Evolutionary conservation across 2,797 vertebrate genomes (phyloP).

Genomic region (Tapirus indicus): DNA sequence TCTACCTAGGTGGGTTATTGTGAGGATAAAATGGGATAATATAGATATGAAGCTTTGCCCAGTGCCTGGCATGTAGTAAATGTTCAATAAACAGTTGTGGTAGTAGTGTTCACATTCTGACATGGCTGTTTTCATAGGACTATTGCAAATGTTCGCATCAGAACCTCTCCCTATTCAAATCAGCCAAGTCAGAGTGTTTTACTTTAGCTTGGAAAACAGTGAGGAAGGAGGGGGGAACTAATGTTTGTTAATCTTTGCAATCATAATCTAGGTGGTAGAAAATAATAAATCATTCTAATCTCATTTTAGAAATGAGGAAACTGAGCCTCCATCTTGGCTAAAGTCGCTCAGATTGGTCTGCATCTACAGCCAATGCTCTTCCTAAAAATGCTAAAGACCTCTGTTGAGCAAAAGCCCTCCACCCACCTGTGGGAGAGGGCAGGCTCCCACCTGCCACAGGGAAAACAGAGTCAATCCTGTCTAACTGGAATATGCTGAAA

Average conservation of each 20-base stretch:
- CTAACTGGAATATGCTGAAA: background rate
- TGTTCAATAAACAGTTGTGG: background rate
- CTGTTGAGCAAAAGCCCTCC: background rate
- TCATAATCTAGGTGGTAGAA: background rate
- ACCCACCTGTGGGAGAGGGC: background rate
- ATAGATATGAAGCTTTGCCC: background rate
- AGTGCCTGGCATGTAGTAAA: background rate
- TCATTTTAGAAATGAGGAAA: constrained; percentile 25
- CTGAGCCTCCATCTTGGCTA: background rate
- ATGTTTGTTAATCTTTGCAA: background rate
- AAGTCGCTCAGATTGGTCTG: background rate
- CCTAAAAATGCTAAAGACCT: background rate
- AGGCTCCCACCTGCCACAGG: background rate
- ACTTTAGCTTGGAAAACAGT: background rate
- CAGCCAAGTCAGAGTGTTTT: background rate
- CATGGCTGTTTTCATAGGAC: background rate
- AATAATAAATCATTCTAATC: background rate
- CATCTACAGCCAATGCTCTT: background rate
- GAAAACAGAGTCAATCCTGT: background rate
- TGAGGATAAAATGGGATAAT: background rate
- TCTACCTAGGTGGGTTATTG: background rate
- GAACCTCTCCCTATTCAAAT: background rate
- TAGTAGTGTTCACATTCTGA: background rate
- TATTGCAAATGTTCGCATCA: background rate
- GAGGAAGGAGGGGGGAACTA: background rate